phyloP scores from a whole-genome alignment of 1,140 invertebrate genomes.

The Magallana angulata region DNA sequence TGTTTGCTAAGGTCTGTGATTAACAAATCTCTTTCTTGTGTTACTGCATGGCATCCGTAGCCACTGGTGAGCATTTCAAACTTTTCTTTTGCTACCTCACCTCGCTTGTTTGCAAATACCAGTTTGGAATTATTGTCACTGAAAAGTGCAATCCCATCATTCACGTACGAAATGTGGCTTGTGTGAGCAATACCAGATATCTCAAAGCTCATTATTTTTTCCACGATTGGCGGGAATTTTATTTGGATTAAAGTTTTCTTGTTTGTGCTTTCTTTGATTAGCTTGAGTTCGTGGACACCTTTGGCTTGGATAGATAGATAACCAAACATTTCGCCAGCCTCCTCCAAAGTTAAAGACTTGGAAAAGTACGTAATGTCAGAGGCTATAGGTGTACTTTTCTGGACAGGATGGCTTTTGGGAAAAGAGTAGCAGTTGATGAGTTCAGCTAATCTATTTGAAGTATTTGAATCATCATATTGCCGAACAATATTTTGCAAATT shows the following conservation, averaged over 20 bases:
- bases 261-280: not conserved
- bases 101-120: not conserved
- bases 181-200: not conserved
- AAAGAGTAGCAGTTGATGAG: not conserved
- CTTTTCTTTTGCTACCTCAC: not conserved
- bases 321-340: not conserved
- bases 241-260: not conserved
- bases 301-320: not conserved
- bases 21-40: not conserved
- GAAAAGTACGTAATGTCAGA: not conserved
- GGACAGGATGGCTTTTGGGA: not conserved
- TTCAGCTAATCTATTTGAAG: not conserved
- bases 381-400: not conserved
- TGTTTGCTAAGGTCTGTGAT: slow-evolving; percentile 5
- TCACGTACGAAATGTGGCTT: not conserved
- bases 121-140: slow-evolving; percentile 11
- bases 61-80: not conserved
- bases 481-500: not conserved
- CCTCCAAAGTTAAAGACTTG: not conserved
- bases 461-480: not conserved
- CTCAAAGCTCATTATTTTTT: not conserved
- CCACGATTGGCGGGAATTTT: not conserved
- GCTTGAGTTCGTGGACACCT: not conserved
- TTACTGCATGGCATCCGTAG: not conserved
- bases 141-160: slow-evolving; percentile 4